Percentiles rank a stretch among this genome's conserved stretches.
phyloP scores from a whole-genome alignment of 2,797 vertebrate species.

The Ptychadena robeensis region DNA sequence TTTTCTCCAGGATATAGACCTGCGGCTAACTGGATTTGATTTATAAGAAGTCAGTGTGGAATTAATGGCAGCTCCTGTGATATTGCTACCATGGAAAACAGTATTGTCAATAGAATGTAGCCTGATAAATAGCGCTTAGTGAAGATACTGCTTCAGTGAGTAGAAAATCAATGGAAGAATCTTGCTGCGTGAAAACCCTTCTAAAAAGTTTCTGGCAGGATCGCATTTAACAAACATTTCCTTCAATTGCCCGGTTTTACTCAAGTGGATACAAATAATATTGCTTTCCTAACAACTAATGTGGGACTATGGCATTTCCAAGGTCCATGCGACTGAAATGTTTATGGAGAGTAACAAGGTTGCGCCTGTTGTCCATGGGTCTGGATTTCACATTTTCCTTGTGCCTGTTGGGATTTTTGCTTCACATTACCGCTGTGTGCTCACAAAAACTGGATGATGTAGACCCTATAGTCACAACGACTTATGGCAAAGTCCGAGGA shows the following conservation, averaged over 20 bases:
- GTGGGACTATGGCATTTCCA: slow-evolving; percentile 83
- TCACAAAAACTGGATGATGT: slow-evolving; percentile 92
- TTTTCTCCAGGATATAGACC: slow-evolving; percentile 87
- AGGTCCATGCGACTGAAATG: slow-evolving; percentile 76
- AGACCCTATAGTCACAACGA: slow-evolving; percentile 90
- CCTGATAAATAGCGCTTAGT: slow-evolving; percentile 77
- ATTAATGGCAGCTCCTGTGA: slow-evolving; percentile 74
- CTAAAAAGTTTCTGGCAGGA: slow-evolving; percentile 73
- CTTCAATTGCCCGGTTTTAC: slow-evolving; percentile 65
- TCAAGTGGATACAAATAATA: slow-evolving; percentile 81
- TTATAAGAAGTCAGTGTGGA: slow-evolving; percentile 77
- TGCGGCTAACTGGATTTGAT: slow-evolving; percentile 79
- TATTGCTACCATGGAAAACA: slow-evolving; percentile 80
- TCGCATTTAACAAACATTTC: slow-evolving; percentile 73
- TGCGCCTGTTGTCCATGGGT: slow-evolving; percentile 70
- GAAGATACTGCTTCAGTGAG: slow-evolving; percentile 77
- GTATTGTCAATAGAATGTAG: slow-evolving; percentile 78
- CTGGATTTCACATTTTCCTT: slow-evolving; percentile 73
- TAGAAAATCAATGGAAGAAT: slow-evolving; percentile 80
- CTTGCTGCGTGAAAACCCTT: slow-evolving; percentile 75
- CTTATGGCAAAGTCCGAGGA: slow-evolving; percentile 89
- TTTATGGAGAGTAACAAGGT: slow-evolving; percentile 71
- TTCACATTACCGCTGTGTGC: slow-evolving; percentile 77
- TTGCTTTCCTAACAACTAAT: slow-evolving; percentile 74
- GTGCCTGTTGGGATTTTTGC: slow-evolving; percentile 80